A percentile compares a stretch with the other conserved stretches of the same genome.
Evolutionary conservation across 2,113 vertebrate species (phyloP).

Genomic region (Mastomys natalensis): DNA sequence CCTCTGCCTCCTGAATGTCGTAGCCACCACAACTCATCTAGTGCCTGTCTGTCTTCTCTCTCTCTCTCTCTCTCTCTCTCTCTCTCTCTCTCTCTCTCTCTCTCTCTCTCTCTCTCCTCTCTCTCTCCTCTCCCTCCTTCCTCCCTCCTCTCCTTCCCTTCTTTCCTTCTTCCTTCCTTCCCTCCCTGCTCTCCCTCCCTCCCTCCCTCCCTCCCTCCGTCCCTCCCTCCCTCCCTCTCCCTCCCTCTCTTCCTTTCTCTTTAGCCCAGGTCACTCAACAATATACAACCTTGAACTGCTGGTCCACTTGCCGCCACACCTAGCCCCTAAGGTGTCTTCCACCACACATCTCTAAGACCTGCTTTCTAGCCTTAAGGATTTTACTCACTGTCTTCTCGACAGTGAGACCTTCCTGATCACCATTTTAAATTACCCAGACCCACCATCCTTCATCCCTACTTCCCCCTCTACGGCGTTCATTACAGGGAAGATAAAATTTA

Average conservation of each 20-base stretch:
- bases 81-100: too few relatives aligned
- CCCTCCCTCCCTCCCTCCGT: fast-evolving
- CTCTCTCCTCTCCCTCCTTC: too few relatives aligned
- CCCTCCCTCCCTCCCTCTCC: fast-evolving
- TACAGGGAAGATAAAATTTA: conserved; percentile 10
- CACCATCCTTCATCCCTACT: not conserved
- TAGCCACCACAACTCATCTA: not conserved
- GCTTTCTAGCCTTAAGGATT: not conserved
- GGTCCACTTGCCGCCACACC: not conserved
- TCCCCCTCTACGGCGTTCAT: not conserved
- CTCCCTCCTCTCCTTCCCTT: too few relatives aligned
- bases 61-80: fast-evolving
- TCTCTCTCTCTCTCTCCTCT: too few relatives aligned
- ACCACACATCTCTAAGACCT: not conserved
- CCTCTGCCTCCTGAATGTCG: not conserved
- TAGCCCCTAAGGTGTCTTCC: not conserved
- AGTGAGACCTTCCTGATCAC: not conserved
- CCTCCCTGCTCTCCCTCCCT: too few relatives aligned
- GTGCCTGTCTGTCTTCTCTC: not conserved
- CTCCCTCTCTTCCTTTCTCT: too few relatives aligned
- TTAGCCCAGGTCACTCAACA: not conserved
- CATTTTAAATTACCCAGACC: conserved; percentile 10
- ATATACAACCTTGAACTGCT: not conserved
- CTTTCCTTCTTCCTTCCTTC: not conserved
- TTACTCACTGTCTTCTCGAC: not conserved